Percentiles rank a stretch among this genome's conserved stretches.
Conservation (phyloP, 1,140 invertebrate species). For the Drosophila tropicalis region DNA sequence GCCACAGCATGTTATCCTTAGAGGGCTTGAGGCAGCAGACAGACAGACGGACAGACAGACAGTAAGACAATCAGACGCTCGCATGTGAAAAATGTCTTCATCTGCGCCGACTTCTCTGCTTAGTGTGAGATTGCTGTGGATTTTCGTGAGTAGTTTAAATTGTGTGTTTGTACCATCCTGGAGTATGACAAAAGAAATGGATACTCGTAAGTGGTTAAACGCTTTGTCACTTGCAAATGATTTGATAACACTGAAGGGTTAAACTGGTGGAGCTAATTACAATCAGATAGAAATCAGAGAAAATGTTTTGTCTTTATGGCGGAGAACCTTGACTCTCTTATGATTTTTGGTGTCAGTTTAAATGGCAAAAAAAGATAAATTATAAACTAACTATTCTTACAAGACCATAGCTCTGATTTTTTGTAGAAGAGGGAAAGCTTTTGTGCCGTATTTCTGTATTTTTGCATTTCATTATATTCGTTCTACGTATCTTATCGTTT, state of each 20-base stretch:
- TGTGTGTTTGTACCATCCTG: conserved; percentile 6
- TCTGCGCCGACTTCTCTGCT: conserved; percentile 30
- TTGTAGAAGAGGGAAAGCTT: too few species aligned
- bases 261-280: neutral
- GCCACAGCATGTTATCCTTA: conserved; percentile 37
- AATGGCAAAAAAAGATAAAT: too few species aligned
- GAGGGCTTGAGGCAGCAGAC: conserved; percentile 17
- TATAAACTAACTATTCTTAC: too few species aligned
- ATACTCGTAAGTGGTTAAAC: conserved; percentile 4
- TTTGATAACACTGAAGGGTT: neutral
- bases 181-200: neutral
- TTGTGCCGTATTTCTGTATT: too few species aligned
- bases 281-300: neutral
- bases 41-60: conserved; percentile 23
- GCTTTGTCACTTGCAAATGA: conserved; percentile 3
- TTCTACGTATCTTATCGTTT: neutral
- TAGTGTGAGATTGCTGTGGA: conserved; percentile 30
- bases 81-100: conserved; percentile 71
- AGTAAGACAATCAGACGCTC: conserved; percentile 34
- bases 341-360: too few species aligned
- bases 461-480: too few species aligned
- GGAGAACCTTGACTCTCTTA: too few species aligned
- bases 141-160: conserved; percentile 13
- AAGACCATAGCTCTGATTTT: too few species aligned
- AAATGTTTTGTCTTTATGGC: too few species aligned